These are phyloP conservation scores for Phenacoccus solenopsis DNA, from an alignment of 1,140 invertebrate genomes.

Conservation along the genomic window DNA sequence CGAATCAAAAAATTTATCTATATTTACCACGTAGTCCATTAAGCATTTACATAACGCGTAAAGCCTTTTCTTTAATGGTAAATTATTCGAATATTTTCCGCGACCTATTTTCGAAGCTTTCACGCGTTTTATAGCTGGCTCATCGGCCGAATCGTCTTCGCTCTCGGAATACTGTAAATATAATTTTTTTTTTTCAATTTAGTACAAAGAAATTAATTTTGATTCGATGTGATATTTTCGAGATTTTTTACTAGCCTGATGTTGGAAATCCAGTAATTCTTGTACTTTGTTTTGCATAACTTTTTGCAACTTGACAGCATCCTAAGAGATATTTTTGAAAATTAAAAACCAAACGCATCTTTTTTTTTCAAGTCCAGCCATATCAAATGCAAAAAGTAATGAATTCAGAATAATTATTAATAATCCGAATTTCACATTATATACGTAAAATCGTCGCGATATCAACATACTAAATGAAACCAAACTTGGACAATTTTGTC, in stretches of 20 bases:
- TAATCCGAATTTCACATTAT: too few species aligned
- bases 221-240: conserved; percentile 38
- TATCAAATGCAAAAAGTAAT: too few species aligned
- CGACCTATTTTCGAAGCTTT: conserved; percentile 37
- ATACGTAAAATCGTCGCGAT: too few species aligned
- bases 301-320: conserved; percentile 65
- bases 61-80: conserved; percentile 58
- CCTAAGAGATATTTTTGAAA: conserved; percentile 40
- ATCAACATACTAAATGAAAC: too few species aligned
- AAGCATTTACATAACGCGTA: conserved; percentile 60
- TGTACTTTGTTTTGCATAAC: conserved; percentile 73
- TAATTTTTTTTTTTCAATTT: conserved; percentile 1
- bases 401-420: too few species aligned
- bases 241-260: conserved; percentile 44
- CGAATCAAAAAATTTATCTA: conserved; percentile 22
- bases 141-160: conserved; percentile 29
- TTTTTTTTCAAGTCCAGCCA: neutral
- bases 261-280: conserved; percentile 52
- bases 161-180: conserved; percentile 28
- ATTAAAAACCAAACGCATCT: neutral
- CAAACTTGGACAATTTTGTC: too few species aligned
- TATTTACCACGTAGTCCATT: conserved; percentile 54
- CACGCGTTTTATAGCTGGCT: conserved; percentile 39
- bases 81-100: conserved; percentile 44
- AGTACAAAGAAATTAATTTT: too few species aligned